Conservation (phyloP, 2,113 vertebrate genomes). For the Falco punctatus region DNA sequence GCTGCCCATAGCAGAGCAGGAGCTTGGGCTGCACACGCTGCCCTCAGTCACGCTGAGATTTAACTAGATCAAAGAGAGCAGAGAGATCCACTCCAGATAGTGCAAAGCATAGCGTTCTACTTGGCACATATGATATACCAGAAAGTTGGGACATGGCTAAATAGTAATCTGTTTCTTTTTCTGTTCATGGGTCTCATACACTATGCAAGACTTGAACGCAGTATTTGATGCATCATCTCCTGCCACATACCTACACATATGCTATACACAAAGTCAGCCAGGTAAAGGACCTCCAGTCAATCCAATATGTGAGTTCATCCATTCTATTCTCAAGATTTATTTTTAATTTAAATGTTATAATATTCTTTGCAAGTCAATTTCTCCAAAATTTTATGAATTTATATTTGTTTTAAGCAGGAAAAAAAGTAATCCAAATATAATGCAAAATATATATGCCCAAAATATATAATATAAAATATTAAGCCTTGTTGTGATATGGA, state of each 20-base stretch:
- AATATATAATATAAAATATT: not conserved
- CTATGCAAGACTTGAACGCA: not conserved
- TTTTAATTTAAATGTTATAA: not conserved
- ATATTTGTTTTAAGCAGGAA: not conserved
- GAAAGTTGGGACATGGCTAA: not conserved
- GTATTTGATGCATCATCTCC: not conserved
- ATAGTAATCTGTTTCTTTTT: not conserved
- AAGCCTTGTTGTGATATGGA: not conserved
- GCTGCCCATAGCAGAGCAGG: not conserved
- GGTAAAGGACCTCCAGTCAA: not conserved
- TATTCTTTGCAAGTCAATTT: not conserved
- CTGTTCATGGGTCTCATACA: not conserved
- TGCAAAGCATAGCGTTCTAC: not conserved
- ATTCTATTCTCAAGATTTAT: not conserved
- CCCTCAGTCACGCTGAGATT: not conserved
- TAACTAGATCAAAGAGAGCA: not conserved
- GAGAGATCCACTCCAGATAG: not conserved
- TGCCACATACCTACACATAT: not conserved
- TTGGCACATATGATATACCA: not conserved
- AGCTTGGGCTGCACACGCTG: not conserved
- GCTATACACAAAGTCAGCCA: not conserved
- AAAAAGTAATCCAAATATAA: not conserved
- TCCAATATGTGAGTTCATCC: not conserved
- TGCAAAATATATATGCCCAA: not conserved
- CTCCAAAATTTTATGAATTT: not conserved